Evolutionary conservation across 2,797 vertebrate genomes (phyloP).

Genomic region (Acrossocheilus wenchowensis): DNA sequence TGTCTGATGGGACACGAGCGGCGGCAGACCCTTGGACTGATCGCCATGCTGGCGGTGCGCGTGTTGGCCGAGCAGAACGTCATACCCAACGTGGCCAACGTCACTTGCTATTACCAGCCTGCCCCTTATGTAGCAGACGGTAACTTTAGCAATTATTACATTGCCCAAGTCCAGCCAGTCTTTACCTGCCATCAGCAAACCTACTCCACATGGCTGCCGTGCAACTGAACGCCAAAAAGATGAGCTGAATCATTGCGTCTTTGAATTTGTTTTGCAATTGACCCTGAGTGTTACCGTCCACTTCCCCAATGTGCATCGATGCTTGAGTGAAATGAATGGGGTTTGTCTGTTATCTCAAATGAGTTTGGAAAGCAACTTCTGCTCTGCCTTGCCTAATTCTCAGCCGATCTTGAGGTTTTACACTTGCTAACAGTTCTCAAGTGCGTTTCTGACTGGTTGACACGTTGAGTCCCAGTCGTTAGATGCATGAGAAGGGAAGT

Average conservation of each 20-base stretch:
- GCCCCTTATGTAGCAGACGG: conserved; percentile 97
- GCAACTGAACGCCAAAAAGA: conserved; percentile 84
- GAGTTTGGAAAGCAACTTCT: conserved; percentile 45
- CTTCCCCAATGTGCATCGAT: conserved; percentile 23
- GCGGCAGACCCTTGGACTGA: conserved; percentile 95
- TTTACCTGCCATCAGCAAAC: conserved; percentile 95
- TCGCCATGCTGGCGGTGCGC: conserved; percentile 95
- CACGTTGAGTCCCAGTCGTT: conserved; percentile 6
- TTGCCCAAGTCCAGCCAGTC: conserved; percentile 96
- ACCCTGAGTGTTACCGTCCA: conserved; percentile 1
- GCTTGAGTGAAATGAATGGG: conserved; percentile 24
- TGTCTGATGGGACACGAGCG: conserved; percentile 99
- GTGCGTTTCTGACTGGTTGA: conserved; percentile 36
- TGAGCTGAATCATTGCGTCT: conserved; percentile 50
- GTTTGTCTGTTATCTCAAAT: conserved; percentile 24
- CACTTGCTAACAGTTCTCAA: conserved; percentile 41
- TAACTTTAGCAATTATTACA: conserved; percentile 99
- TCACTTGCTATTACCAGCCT: conserved; percentile 99
- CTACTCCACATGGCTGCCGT: conserved; percentile 97
- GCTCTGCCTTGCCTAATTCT: conserved; percentile 51
- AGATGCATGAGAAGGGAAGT: conserved; percentile 17
- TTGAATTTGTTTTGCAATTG: conserved; percentile 53
- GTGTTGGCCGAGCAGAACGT: conserved; percentile 97
- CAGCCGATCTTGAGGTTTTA: conserved; percentile 56
- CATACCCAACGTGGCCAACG: conserved; percentile 98